Conservation (phyloP, 1,140 invertebrate species). For the Lerema accius region DNA sequence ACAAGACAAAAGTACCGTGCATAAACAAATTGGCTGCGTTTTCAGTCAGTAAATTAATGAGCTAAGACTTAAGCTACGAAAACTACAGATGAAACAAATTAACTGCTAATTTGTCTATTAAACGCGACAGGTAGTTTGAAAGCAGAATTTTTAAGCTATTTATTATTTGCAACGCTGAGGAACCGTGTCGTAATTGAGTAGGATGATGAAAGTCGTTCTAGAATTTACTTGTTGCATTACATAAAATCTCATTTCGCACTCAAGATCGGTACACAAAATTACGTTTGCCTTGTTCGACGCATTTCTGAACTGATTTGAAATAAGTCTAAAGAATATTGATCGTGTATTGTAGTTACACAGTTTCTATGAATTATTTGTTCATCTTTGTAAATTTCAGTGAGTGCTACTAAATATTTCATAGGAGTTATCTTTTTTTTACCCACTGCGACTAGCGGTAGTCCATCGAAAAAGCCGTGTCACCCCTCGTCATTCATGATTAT, state of each 20-base stretch:
- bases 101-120: constrained; percentile 2
- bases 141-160: constrained; percentile 4
- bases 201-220: constrained; percentile 28
- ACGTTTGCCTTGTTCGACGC: constrained; percentile 7
- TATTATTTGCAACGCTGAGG: constrained; percentile 18
- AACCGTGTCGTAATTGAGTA: constrained; percentile 19
- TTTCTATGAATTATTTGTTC: too few species aligned
- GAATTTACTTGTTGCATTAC: constrained; percentile 27
- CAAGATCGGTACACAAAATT: constrained; percentile 24
- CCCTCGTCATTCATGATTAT: constrained; percentile 53
- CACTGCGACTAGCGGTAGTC: too few species aligned
- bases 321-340: not conserved
- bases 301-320: constrained; percentile 27
- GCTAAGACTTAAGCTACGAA: not conserved
- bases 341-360: too few species aligned
- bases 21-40: constrained; percentile 19
- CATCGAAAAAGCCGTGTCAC: constrained; percentile 35
- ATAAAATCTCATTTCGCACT: constrained; percentile 29
- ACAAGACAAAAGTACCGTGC: constrained; percentile 3
- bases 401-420: not conserved
- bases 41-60: constrained; percentile 17
- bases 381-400: not conserved
- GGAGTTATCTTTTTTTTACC: too few species aligned
- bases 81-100: constrained; percentile 1
- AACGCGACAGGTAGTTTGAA: not conserved